Evolutionary conservation across 2,113 vertebrate species (phyloP), one percentile per base, ranked within the genome.

Genomic region (Pao palembangensis): DNA sequence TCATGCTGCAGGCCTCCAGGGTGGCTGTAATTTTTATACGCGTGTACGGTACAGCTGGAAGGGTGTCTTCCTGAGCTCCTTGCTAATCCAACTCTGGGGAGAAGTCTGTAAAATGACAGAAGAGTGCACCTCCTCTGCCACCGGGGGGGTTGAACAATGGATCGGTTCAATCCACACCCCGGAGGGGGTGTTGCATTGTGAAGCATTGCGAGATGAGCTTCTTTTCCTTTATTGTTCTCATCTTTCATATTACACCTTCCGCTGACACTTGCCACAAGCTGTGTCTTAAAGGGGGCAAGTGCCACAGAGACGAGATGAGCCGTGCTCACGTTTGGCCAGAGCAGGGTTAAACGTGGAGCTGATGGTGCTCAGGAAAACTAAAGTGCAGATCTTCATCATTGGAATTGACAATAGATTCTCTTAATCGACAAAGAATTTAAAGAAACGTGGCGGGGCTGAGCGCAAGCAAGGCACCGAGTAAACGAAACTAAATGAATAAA

Each of bases 241-340:
- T 88, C 69, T 77, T 76, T 88, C 85, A 84, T 72, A 46, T 55
- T 6, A 49, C 71, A 31, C 64, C 56, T 34, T 65, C 60, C 16
- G 18, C 67, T 76, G 84, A 84, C 85, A 88, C 74, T 79, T 17
- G 80, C 87, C 85, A 87, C 78, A 60, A 84, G 83, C 68, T 64
- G 56, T 25, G 73, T 79, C 84, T 81, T 81, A 84, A 88, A 79
- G 69, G 69, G 57, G 51, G 43, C 59, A 7, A 28, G 25, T 6
- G 6, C 25, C 25, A 28, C 25, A 5, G 60, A 73, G 55, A 65
- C 20, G 59, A 66, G 65, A 59, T 15, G 63, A 78, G 78, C 21
- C 58, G 61, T 25, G 61, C 71, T 75, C 20, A n/a, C 62, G 62
- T 73, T 48, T 61, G 68, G 68, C 50, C 68, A 12, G 31, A 25